Percentiles rank a stretch among this genome's conserved stretches.
These are phyloP conservation scores for Acromyrmex charruanus DNA, from an alignment of 1,140 invertebrate species.

Conservation along the genomic window DNA sequence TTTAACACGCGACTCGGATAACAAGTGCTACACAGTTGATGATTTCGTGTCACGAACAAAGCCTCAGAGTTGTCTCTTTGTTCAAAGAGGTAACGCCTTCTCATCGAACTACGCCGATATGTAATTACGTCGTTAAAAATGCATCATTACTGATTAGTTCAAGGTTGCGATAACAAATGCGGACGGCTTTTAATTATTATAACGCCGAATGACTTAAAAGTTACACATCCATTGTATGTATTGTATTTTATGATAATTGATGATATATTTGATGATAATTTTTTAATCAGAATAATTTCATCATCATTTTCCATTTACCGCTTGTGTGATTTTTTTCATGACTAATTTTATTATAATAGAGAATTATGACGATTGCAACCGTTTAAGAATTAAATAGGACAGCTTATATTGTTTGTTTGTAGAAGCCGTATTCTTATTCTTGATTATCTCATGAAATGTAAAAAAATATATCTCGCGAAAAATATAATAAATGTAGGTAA, in stretches of 20 bases:
- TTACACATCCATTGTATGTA: neutral
- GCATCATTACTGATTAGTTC: slow-evolving; percentile 29
- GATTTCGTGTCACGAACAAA: slow-evolving; percentile 5
- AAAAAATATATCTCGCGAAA: too few relatives aligned
- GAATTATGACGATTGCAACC: too few relatives aligned
- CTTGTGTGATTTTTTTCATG: neutral
- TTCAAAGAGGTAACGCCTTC: neutral
- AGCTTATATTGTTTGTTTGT: too few relatives aligned
- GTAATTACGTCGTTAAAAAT: slow-evolving; percentile 33
- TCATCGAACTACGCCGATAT: neutral
- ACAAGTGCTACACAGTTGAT: neutral
- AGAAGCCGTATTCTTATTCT: too few relatives aligned
- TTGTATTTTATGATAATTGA: too few relatives aligned
- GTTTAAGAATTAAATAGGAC: too few relatives aligned
- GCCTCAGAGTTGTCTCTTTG: neutral
- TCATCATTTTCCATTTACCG: neutral
- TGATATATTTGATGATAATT: neutral
- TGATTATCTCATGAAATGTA: too few relatives aligned
- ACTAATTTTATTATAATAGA: too few relatives aligned
- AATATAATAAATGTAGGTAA: too few relatives aligned
- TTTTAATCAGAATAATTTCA: neutral
- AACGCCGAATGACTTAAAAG: neutral
- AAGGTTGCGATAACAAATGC: neutral
- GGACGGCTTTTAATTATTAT: neutral
- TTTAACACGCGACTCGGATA: slow-evolving; percentile 18